Conservation (phyloP, 2,888 invertebrate genomes). For the Yponomeuta cagnagella region DNA sequence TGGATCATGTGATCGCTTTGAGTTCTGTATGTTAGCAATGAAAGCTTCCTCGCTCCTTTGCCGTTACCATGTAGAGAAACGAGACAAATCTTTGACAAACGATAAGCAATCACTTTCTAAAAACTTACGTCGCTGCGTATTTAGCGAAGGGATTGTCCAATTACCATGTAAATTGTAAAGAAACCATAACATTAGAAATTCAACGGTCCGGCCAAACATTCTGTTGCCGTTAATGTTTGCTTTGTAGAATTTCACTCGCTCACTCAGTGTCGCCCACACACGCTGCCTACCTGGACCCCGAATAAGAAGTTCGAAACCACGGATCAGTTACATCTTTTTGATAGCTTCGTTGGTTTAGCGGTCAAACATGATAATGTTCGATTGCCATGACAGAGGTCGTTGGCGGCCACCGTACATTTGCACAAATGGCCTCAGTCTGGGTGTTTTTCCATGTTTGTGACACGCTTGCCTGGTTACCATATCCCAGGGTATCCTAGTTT, state of each 20-base stretch:
- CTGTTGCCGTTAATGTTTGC: conserved; percentile 33
- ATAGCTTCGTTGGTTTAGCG: neutral
- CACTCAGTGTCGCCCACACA: conserved; percentile 47
- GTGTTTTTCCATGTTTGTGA: too few relatives aligned
- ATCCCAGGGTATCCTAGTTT: too few relatives aligned
- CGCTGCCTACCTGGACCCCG: neutral
- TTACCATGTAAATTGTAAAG: neutral
- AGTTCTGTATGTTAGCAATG: too few relatives aligned
- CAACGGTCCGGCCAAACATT: conserved; percentile 9
- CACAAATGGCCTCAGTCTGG: too few relatives aligned
- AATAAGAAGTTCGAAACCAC: neutral
- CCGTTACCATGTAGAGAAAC: too few relatives aligned
- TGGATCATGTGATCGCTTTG: too few relatives aligned
- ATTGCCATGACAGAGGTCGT: too few relatives aligned
- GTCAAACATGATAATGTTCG: too few relatives aligned
- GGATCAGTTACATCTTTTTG: neutral
- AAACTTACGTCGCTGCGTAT: neutral
- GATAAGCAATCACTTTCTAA: neutral
- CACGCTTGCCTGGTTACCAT: too few relatives aligned
- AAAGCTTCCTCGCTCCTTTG: too few relatives aligned
- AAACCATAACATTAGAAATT: conserved; percentile 1
- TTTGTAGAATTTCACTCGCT: conserved; percentile 54
- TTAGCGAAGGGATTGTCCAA: neutral
- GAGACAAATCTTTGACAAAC: too few relatives aligned
- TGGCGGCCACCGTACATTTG: too few relatives aligned